Conservation (phyloP, 2,113 vertebrate genomes). For the Macheiramphus alcinus region DNA sequence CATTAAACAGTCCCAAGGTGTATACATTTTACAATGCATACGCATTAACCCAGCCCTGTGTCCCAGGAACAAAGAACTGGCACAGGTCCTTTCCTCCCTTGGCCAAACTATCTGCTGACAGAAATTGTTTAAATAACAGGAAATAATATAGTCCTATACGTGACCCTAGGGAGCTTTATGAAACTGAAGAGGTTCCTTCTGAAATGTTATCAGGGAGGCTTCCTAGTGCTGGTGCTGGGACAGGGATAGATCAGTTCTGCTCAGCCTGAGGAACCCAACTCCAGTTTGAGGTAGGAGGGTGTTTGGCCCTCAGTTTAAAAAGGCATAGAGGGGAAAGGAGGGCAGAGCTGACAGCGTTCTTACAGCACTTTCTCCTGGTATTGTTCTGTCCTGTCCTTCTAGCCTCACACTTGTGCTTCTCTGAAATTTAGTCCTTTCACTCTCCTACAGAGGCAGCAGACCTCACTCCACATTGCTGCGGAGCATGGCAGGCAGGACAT, state of each 20-base stretch:
- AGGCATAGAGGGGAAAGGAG: background rate
- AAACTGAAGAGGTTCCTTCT: background rate
- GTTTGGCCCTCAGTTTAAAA: background rate
- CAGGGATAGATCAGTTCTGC: background rate
- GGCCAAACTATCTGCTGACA: background rate
- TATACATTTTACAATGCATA: no score
- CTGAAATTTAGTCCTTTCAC: background rate
- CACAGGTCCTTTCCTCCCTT: background rate
- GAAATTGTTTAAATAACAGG: background rate
- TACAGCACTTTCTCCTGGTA: background rate
- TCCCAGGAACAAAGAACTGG: background rate
- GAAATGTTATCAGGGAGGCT: background rate
- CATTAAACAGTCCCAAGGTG: background rate
- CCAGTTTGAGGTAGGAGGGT: background rate
- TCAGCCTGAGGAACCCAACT: background rate
- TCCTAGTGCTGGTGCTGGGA: background rate
- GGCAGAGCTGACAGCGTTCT: background rate
- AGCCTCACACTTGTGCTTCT: background rate
- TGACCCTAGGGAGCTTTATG: background rate
- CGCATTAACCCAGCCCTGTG: background rate
- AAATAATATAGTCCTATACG: background rate
- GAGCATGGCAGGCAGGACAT: slow-evolving; percentile 82
- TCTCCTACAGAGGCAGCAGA: slow-evolving; percentile 82
- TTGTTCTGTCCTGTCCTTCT: background rate
- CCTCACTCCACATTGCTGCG: slow-evolving; percentile 81